A percentile compares a stretch with the other conserved stretches of the same genome.
phyloP scores from a whole-genome alignment of 2,797 vertebrate genomes.

The Spatula clypeata region DNA sequence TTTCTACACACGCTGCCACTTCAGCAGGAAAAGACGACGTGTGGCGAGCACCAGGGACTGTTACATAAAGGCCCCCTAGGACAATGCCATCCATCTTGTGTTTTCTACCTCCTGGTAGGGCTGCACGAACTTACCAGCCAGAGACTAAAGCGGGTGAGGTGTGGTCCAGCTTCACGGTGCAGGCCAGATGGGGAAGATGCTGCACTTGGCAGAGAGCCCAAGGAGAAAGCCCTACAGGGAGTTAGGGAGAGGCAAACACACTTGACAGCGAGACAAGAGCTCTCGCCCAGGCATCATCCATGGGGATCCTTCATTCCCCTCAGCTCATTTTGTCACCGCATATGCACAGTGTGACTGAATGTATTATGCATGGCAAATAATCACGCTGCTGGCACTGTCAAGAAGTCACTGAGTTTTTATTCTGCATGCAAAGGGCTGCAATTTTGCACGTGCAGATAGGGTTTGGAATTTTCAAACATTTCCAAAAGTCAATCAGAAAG shows the following conservation, averaged over 20 bases:
- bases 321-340: slow-evolving; percentile 31
- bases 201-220: slow-evolving; percentile 36
- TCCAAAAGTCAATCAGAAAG: slow-evolving; percentile 8
- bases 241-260: neutral
- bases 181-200: slow-evolving; percentile 62
- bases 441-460: neutral
- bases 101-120: neutral
- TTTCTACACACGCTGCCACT: neutral
- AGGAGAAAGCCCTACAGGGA: slow-evolving; percentile 51
- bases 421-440: slow-evolving; percentile 26
- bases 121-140: neutral
- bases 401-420: slow-evolving; percentile 39
- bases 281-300: slow-evolving; percentile 26
- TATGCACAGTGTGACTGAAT: slow-evolving; percentile 51
- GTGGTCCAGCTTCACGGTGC: neutral
- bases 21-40: neutral
- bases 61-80: neutral
- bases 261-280: slow-evolving; percentile 61
- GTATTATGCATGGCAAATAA: slow-evolving; percentile 59
- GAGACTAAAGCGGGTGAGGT: neutral
- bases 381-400: slow-evolving; percentile 51
- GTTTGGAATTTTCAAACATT: slow-evolving; percentile 11
- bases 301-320: slow-evolving; percentile 39
- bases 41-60: neutral
- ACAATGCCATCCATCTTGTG: neutral